A percentile compares a stretch with the other conserved stretches of the same genome.
Conservation (phyloP, 2,113 vertebrate genomes). For the Sander vitreus region DNA sequence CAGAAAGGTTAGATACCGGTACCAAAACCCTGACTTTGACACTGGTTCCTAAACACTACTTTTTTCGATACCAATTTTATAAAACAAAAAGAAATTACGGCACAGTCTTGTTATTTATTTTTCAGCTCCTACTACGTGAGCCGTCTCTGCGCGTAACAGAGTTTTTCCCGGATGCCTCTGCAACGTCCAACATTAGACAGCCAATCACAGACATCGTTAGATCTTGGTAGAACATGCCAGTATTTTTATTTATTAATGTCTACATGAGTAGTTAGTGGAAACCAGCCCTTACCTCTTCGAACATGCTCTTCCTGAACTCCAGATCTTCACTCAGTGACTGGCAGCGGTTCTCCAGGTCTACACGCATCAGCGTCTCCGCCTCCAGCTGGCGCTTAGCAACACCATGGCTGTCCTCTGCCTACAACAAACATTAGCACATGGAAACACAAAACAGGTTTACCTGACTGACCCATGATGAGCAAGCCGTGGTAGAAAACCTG, state of each 20-base stretch:
- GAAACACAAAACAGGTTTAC: background rate
- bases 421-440: background rate
- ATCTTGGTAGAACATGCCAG: background rate
- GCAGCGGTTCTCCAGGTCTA: constrained; percentile 96
- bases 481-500: background rate
- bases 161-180: no score
- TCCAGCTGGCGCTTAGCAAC: constrained; percentile 96
- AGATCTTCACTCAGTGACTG: constrained; percentile 95
- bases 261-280: background rate
- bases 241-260: background rate
- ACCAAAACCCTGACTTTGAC: no score
- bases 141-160: no score
- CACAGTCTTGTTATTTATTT: no score
- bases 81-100: no score
- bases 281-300: constrained; percentile 89
- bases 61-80: no score
- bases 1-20: no score
- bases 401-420: constrained; percentile 93
- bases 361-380: constrained; percentile 93
- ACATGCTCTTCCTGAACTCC: constrained; percentile 95
- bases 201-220: no score
- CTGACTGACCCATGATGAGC: background rate
- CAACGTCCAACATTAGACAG: no score
- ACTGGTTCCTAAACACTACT: no score
- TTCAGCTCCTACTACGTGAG: no score